Percentiles rank a stretch among this genome's conserved stretches.
phyloP scores from a whole-genome alignment of 53 echinoderm and acorn worm species.

The Echinometra lucunter region DNA sequence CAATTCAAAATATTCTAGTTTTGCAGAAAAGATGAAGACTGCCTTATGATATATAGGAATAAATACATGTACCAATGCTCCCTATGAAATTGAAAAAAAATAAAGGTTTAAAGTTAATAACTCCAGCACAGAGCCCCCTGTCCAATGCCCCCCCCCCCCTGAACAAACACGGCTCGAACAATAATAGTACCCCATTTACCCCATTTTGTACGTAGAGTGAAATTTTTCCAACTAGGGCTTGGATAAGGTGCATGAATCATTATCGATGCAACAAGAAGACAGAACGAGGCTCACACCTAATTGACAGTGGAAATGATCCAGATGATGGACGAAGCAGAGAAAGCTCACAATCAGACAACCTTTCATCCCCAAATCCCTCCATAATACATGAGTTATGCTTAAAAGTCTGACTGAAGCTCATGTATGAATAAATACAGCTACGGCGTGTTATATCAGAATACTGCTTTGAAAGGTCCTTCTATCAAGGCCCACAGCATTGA shows the following conservation, averaged over 20 bases:
- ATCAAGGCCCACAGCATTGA: neutral
- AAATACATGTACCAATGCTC: too few relatives aligned
- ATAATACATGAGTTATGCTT: conserved; percentile 10
- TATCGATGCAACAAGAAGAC: neutral
- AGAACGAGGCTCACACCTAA: conserved; percentile 1
- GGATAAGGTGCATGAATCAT: neutral
- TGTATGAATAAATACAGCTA: neutral
- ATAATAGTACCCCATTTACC: neutral
- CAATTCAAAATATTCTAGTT: too few relatives aligned
- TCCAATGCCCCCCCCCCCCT: neutral
- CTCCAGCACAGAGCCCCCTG: too few relatives aligned
- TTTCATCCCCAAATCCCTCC: neutral
- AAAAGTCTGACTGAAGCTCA: neutral
- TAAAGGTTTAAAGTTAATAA: too few relatives aligned
- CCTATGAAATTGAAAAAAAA: too few relatives aligned
- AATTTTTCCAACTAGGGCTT: conserved; percentile 16
- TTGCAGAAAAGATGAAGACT: too few relatives aligned
- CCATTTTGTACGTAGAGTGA: neutral
- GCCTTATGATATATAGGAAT: too few relatives aligned
- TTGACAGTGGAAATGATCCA: conserved; percentile 51
- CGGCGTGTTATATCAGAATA: neutral
- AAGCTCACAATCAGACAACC: neutral
- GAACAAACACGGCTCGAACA: neutral
- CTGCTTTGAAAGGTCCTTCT: neutral
- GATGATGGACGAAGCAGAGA: neutral